Conservation (phyloP, 2,113 vertebrate genomes). For the Spea bombifrons region DNA sequence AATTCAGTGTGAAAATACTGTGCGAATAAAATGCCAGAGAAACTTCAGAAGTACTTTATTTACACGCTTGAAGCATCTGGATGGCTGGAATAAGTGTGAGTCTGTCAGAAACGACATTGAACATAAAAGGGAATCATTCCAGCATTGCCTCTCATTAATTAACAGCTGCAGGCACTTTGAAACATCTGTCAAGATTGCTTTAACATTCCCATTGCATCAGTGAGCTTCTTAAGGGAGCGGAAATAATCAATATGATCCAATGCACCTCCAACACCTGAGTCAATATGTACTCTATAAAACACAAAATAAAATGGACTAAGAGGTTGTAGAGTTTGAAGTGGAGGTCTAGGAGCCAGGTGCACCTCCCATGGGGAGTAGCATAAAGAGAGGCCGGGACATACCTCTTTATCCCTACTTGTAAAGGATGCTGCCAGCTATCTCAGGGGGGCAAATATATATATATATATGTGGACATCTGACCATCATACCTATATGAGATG, state of each 20-base stretch:
- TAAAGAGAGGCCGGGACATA: no score
- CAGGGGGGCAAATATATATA: no score
- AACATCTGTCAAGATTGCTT: slow-evolving; percentile 56
- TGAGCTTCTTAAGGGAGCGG: slow-evolving; percentile 20
- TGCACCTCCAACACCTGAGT: not conserved
- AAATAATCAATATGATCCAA: not conserved
- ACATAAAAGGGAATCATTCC: slow-evolving; percentile 59
- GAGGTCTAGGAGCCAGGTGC: no score
- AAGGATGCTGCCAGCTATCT: no score
- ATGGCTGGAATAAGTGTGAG: slow-evolving; percentile 42
- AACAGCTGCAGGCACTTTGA: slow-evolving; percentile 60
- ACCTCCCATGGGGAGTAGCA: no score
- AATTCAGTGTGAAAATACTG: not conserved
- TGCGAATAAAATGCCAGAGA: not conserved
- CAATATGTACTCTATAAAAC: slow-evolving; percentile 7
- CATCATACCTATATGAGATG: no score
- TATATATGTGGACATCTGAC: no score
- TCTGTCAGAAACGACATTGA: slow-evolving; percentile 47
- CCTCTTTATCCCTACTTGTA: no score
- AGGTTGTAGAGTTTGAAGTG: no score
- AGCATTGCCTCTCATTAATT: slow-evolving; percentile 61
- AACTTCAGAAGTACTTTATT: not conserved
- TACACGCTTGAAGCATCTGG: not conserved
- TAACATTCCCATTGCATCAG: slow-evolving; percentile 43
- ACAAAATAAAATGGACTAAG: not conserved